Conservation (phyloP, 2,888 invertebrate genomes). For the Ferrisia virgata region DNA sequence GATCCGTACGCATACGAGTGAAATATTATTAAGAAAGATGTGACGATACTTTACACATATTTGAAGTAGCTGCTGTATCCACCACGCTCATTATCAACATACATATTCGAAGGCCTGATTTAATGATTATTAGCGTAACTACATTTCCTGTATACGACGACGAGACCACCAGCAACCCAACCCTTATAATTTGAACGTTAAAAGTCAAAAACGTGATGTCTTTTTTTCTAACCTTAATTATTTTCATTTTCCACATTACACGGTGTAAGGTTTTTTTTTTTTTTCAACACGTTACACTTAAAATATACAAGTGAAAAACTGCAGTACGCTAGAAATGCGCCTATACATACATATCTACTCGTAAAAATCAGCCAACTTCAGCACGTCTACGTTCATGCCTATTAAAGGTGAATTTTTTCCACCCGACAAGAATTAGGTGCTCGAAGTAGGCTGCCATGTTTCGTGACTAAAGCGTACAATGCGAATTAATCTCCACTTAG, state of each 20-base stretch:
- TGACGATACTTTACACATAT: constrained; percentile 2
- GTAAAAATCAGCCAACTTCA: neutral
- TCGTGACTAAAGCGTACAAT: constrained; percentile 14
- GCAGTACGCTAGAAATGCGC: no score
- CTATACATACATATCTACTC: no score
- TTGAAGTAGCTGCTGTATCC: neutral
- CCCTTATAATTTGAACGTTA: neutral
- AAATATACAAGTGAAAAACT: neutral
- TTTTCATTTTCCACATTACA: neutral
- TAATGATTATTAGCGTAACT: neutral
- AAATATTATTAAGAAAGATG: neutral
- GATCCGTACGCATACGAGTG: neutral
- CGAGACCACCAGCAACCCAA: neutral
- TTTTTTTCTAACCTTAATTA: neutral
- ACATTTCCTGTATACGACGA: neutral
- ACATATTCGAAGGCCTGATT: neutral
- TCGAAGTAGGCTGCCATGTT: neutral
- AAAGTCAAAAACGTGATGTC: neutral
- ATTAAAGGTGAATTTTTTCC: neutral
- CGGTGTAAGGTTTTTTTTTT: neutral
- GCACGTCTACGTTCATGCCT: neutral
- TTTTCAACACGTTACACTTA: neutral
- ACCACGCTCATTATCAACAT: neutral
- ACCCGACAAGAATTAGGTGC: neutral
- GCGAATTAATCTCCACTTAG: constrained; percentile 15